Percentiles rank a stretch among this genome's conserved stretches.
phyloP scores from a whole-genome alignment of 2,113 vertebrate genomes.

The Coreoperca whiteheadi region DNA sequence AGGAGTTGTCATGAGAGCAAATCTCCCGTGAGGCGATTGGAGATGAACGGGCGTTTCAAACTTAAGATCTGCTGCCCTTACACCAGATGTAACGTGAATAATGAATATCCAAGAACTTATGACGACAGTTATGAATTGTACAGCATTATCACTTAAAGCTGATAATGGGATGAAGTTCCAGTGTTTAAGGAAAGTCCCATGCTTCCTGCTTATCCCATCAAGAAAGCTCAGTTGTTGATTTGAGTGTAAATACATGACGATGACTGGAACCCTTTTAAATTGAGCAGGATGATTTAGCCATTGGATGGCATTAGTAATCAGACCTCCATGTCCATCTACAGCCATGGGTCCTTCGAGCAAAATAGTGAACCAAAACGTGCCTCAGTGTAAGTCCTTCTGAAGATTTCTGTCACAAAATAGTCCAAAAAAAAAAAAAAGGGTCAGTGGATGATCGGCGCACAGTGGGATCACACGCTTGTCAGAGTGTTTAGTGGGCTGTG shows the following conservation, averaged over 20 bases:
- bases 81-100: background rate
- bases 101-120: background rate
- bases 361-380: background rate
- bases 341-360: slow-evolving; percentile 1
- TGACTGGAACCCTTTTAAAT: background rate
- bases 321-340: background rate
- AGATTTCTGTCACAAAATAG: background rate
- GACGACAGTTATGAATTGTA: background rate
- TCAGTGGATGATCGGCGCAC: background rate
- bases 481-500: slow-evolving; percentile 29
- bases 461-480: slow-evolving; percentile 39
- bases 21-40: background rate
- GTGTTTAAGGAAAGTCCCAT: background rate
- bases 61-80: background rate
- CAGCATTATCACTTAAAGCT: background rate
- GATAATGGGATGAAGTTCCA: background rate
- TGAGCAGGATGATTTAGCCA: background rate
- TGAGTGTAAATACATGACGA: background rate
- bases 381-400: background rate
- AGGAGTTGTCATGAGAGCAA: slow-evolving; percentile 12
- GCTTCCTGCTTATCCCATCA: background rate
- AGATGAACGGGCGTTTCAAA: slow-evolving; percentile 8
- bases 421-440: background rate
- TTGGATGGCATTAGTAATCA: background rate
- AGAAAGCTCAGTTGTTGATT: background rate